Base-by-base conservation (phyloP, 2,888 invertebrate species). In the Petrolisthes cinctipes region DNA sequence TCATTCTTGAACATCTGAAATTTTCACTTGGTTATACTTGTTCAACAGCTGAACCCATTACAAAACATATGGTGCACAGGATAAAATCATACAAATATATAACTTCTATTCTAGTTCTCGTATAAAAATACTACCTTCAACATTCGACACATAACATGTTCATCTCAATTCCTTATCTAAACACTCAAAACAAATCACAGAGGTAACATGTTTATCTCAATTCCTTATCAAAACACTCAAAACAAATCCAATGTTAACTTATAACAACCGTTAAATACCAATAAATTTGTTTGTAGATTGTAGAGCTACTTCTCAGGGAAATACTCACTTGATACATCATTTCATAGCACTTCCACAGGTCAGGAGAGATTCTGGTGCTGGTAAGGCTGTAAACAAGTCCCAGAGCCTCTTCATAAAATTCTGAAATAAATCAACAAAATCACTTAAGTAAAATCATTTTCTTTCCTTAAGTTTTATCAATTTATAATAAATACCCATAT, bases 341-440 rank as follows among this genome's bases (percentile, higher is more conserved):
- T 92, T 96, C 97, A 91, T 98, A 95, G 85, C 99, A 96, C 93
- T 97, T 96, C 99, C 99, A 99, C 97, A 99, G 97, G 92, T 97
- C 97, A 68, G 95, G 95, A 0, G 98, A 97, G 92, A 99, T 96
- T 85, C 95, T 94, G 92, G 96, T 96, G 81, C 96, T 95, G 2
- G 99, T 98, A 91, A 99, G 94, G 92, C 97, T 98, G 93, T 96
- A 97, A 17, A 99, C 95, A 89, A 99, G 94, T 0, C 97, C 96
- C 92, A 99, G 95, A 2, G 98, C 97, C 66, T 90, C 91, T 71
- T 90, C 91, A 53, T 91, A 91, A 54, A 91, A 88, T 75, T 91
- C 90, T 90, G 88, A 57, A 80, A 88, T 5, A 82, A 6, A 71
- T 20, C 20, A 79, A 14, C 20, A 79, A 54, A 79, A 79, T 54